Evolutionary conservation across 1,140 invertebrate species (phyloP), one percentile per base, ranked within the genome.

Genomic region (Macrocentrus cingulum): DNA sequence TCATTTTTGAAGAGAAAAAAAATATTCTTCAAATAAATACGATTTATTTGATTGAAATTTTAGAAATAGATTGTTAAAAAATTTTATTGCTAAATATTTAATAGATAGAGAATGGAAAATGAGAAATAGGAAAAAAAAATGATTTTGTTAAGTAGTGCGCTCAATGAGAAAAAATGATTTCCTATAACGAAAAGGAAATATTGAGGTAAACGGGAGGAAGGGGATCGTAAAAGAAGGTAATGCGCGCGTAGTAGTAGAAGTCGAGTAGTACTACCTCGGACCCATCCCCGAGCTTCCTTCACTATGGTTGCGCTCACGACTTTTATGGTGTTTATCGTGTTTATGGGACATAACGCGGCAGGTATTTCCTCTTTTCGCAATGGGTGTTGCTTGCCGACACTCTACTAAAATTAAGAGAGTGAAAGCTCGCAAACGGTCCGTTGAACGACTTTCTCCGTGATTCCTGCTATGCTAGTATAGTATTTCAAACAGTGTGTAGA

Each of bases 321-420:
- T 19, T 70, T 69, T 67, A 69, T 67, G 66, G 65, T 68, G 68
- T 70, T 74, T 70, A 69, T 69, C 68, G 66, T 64, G 64, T 71
- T 74, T 74, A 72, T 70, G 68, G 66, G 60, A 62, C 61, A 70
- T 74, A 69, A 71, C 68, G 61, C 66, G 57, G 60, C 66, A 57
- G 60, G 64, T 63, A 66, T 61, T 65, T 68, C 49, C 64, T 66
- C 61, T 65, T 64, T 59, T 66, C 60, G 60, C 61, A 59, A 60
- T 66, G 62, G 63, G 57, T 66, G 64, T 66, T 55, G 56, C 66
- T 62, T 64, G 61, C 65, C 61, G 57, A 65, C 64, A 66, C 63
- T 66, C 64, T 66, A 56, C 55, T 65, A 66, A 69, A 72, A 72
- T 72, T 68, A 69, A 70, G 68, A 69, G 66, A 64, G 61, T 67